phyloP scores from a whole-genome alignment of 2,888 invertebrate species.

The Temnothorax unifasciatus region DNA sequence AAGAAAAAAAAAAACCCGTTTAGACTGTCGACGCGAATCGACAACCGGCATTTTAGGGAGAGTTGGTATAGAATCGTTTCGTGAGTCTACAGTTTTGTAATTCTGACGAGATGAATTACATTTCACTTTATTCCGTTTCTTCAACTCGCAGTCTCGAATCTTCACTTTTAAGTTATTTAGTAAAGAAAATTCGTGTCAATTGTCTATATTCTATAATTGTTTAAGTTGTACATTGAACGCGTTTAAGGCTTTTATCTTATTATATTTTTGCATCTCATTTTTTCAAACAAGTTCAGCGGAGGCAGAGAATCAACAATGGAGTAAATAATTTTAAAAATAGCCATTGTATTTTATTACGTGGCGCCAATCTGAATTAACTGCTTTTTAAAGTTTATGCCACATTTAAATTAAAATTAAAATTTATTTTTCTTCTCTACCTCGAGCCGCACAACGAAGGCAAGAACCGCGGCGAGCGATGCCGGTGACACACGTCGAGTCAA shows the following conservation, averaged over 20 bases:
- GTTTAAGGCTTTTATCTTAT: not conserved
- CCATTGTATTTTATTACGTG: not conserved
- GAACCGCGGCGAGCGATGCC: not conserved
- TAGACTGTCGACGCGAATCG: constrained; percentile 10
- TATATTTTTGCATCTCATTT: not conserved
- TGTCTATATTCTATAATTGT: not conserved
- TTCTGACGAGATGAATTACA: constrained; percentile 20
- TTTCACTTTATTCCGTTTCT: constrained; percentile 10
- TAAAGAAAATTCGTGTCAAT: not conserved
- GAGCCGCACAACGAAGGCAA: not conserved
- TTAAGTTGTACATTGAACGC: not conserved
- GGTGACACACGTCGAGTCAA: not conserved
- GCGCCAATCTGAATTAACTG: not conserved
- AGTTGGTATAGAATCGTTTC: constrained; percentile 24
- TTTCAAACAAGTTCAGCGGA: not conserved
- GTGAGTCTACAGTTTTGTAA: constrained; percentile 34
- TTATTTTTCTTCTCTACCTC: not conserved
- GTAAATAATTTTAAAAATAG: not conserved
- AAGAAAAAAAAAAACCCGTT: constrained; percentile 34
- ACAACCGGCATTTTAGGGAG: constrained; percentile 29
- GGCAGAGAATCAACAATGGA: not conserved
- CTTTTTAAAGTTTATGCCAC: not conserved
- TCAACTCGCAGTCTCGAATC: not conserved
- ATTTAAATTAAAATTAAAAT: not conserved
- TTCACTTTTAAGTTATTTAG: not conserved